phyloP scores from a whole-genome alignment of 2,113 vertebrate species.

The Nothobranchius furzeri region DNA sequence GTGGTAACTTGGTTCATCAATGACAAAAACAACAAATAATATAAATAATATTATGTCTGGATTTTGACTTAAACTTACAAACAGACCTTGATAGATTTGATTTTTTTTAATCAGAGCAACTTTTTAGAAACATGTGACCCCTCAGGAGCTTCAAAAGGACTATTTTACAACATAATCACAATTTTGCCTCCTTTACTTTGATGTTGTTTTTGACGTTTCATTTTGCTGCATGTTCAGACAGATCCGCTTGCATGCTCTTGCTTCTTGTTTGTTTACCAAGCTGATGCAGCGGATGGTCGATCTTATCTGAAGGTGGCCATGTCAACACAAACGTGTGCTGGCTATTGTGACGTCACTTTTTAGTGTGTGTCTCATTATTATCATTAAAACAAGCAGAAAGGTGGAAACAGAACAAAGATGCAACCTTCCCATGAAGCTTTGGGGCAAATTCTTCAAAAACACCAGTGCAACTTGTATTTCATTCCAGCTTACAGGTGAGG shows the following conservation, averaged over 20 bases:
- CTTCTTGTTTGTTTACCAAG: neutral
- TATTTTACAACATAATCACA: too few species aligned
- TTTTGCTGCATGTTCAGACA: neutral
- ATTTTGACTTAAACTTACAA: neutral
- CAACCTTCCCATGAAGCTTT: neutral
- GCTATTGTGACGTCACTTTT: neutral
- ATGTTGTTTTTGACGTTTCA: slow-evolving; percentile 10
- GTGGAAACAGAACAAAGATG: neutral
- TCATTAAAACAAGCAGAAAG: neutral
- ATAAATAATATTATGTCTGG: neutral
- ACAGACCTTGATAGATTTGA: neutral
- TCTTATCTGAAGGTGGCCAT: too few species aligned
- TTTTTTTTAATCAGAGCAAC: neutral
- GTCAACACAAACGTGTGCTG: neutral
- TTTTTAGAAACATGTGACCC: neutral
- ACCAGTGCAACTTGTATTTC: neutral
- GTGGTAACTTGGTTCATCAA: too few species aligned
- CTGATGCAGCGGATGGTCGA: neutral
- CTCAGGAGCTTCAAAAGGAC: too few species aligned
- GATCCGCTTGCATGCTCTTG: neutral
- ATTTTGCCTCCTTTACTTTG: neutral
- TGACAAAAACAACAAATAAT: too few species aligned
- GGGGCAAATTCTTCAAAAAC: neutral
- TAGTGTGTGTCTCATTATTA: neutral
- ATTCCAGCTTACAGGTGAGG: neutral